Conservation (phyloP, 2,113 vertebrate genomes). For the Paedocypris sp. region DNA sequence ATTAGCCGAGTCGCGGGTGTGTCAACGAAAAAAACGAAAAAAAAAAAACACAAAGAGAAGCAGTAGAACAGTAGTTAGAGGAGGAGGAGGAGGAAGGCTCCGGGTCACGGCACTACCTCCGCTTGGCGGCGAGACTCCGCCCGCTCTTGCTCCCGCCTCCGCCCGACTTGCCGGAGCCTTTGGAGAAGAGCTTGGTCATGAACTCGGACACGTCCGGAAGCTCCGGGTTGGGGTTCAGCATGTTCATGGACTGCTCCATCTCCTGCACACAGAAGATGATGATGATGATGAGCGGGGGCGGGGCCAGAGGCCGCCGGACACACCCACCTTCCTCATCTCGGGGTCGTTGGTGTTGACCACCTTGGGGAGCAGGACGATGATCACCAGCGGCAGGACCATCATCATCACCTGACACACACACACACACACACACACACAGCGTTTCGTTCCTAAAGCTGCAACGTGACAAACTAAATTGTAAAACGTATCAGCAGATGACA, state of each 20-base stretch:
- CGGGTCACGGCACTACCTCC: constrained; percentile 75
- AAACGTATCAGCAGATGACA: too few species aligned
- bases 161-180: constrained; percentile 83
- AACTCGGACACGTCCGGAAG: constrained; percentile 96
- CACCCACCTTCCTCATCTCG: constrained; percentile 98
- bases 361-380: constrained; percentile 93
- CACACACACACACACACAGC: too few species aligned
- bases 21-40: constrained; percentile 20
- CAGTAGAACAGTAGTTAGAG: background rate
- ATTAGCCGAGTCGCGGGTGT: too few species aligned
- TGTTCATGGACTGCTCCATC: constrained; percentile 99
- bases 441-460: too few species aligned
- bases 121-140: constrained; percentile 77
- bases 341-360: constrained; percentile 98
- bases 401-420: constrained; percentile 80
- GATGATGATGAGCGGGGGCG: too few species aligned
- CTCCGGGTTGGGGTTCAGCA: constrained; percentile 97
- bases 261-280: constrained; percentile 60
- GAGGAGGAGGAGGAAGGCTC: background rate
- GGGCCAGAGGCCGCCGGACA: too few species aligned
- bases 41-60: constrained; percentile 8
- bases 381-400: constrained; percentile 95
- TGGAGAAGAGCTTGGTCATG: constrained; percentile 98
- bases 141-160: constrained; percentile 81
- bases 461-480: too few species aligned